Evolutionary conservation across 2,797 vertebrate species (phyloP).

Genomic region (Siniperca scherzeri): DNA sequence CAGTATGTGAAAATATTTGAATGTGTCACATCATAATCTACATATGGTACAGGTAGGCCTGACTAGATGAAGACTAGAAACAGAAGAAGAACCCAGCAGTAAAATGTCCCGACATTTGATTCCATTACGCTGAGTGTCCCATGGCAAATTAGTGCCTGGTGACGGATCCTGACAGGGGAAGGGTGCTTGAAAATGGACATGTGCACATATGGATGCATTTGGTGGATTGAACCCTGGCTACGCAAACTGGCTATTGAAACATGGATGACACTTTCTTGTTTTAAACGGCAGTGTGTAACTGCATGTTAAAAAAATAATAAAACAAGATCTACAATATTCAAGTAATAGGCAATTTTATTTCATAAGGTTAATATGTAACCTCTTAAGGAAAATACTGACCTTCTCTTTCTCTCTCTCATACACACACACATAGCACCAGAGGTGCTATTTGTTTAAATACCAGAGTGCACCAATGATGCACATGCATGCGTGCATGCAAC

Average conservation of each 20-base stretch:
- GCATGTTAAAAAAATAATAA: no score
- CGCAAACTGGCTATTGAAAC: not conserved
- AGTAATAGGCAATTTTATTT: no score
- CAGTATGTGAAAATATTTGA: not conserved
- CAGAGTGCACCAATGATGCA: no score
- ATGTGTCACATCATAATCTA: not conserved
- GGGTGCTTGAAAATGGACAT: no score
- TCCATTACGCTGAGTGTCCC: not conserved
- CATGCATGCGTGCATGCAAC: no score
- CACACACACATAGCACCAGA: no score
- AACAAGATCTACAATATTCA: no score
- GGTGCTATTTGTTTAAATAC: no score
- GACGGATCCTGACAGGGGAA: not conserved
- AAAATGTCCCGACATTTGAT: not conserved
- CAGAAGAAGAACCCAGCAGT: not conserved
- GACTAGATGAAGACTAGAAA: not conserved
- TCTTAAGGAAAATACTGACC: no score
- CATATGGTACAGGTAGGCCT: not conserved
- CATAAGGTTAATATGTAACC: no score
- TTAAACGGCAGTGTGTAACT: no score
- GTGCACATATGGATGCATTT: not conserved
- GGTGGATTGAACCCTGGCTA: not conserved
- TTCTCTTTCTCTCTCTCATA: no score
- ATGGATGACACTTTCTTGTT: not conserved
- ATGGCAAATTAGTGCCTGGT: not conserved